A percentile compares a stretch with the other conserved stretches of the same genome.
These are phyloP conservation scores for Cybosia mesomella DNA, from an alignment of 2,888 invertebrate species.

Conservation along the genomic window DNA sequence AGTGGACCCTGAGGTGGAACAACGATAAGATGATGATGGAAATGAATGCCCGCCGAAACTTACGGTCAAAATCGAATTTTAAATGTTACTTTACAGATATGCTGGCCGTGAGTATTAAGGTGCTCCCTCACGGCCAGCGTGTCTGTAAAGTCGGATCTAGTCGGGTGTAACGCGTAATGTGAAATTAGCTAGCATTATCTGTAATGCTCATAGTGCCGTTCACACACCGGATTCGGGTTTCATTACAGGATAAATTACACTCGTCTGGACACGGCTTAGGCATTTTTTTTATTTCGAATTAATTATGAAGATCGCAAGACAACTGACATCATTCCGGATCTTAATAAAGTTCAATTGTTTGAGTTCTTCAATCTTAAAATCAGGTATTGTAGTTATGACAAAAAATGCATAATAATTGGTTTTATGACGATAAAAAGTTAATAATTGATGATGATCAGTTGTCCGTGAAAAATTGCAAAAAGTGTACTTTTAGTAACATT, in stretches of 20 bases:
- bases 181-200: no score
- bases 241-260: no score
- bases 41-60: no score
- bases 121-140: no score
- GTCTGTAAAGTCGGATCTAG: no score
- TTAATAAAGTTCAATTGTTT: neutral
- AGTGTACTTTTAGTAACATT: no score
- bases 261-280: neutral
- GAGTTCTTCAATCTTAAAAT: neutral
- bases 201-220: no score
- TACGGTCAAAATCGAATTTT: neutral
- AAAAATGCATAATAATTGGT: neutral
- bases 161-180: no score
- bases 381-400: neutral
- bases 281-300: neutral
- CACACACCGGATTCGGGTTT: no score
- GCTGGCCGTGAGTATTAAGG: neutral
- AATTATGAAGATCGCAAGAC: neutral
- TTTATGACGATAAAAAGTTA: neutral
- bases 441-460: neutral
- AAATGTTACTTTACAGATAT: neutral
- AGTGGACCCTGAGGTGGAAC: no score
- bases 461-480: no score
- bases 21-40: no score
- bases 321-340: slow-evolving; percentile 2